phyloP scores from a whole-genome alignment of 1,140 invertebrate genomes.

The Zaprionus ghesquierei region DNA sequence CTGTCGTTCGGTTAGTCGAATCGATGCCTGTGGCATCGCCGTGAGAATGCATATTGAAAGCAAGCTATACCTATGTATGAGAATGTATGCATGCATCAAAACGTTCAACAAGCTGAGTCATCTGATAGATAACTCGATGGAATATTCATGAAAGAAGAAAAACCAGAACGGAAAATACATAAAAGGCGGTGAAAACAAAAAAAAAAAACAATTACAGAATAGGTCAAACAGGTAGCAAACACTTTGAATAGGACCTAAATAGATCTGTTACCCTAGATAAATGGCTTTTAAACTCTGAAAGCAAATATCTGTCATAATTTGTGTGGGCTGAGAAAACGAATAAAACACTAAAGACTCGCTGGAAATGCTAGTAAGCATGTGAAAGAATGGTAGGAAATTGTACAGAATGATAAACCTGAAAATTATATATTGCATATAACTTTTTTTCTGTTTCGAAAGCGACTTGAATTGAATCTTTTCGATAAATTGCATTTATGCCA shows the following conservation, averaged over 20 bases:
- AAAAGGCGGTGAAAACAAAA: conserved; percentile 7
- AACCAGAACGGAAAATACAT: background rate
- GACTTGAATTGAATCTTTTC: background rate
- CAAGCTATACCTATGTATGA: background rate
- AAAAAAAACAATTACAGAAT: conserved; percentile 53
- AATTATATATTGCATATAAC: no score
- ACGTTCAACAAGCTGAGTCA: conserved; percentile 66
- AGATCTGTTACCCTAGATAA: conserved; percentile 54
- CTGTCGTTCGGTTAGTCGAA: background rate
- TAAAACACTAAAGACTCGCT: conserved; percentile 15
- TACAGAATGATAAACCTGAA: no score
- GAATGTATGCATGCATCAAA: conserved; percentile 38
- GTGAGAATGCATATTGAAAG: conserved; percentile 36
- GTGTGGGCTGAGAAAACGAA: conserved; percentile 29
- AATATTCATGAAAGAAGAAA: conserved; percentile 60
- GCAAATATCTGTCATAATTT: conserved; percentile 54
- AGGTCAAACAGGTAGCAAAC: conserved; percentile 69
- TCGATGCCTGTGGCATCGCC: conserved; percentile 1
- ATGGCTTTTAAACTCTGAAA: conserved; percentile 36
- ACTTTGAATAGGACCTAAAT: conserved; percentile 41
- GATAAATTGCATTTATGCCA: background rate
- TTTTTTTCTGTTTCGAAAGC: background rate
- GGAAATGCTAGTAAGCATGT: conserved; percentile 11
- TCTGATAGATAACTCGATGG: conserved; percentile 64
- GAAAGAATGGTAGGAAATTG: conserved; percentile 11